Base-by-base conservation (phyloP, 2,797 vertebrate genomes). In the Pangasius sanitwongsei region DNA sequence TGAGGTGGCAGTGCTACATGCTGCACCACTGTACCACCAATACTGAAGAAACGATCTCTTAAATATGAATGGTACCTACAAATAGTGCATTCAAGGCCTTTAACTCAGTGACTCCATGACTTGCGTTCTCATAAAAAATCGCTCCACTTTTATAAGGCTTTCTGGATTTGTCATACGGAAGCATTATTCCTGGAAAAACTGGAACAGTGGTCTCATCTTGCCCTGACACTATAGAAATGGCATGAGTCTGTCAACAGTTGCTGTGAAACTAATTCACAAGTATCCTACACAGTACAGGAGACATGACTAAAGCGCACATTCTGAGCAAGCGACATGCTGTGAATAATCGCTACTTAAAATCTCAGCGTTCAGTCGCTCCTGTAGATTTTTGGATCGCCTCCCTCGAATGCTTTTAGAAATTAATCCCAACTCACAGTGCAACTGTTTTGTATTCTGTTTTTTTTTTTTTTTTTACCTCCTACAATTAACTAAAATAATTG, bases 41-140 rank as follows among this genome's bases (percentile, higher is more conserved):
- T 23, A 16, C 31, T 25, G 55, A 37, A 70, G 41, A 83, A 82
- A 28, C 34, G 55, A 53, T 48, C 37, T 70, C 34, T 87, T 70
- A 61, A 82, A 70, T 87, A 87, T 87, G 41, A 87, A 82, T 59
- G 28, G 2, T 28, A 82, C 48, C 34, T 70, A 31, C 63, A 59
- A 70, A 86, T 80, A 80, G n/a, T 80, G 31, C 18, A 57, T 57
- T 57, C 23, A 86, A 28, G 55, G 37, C 11, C 15, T 61, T 77
- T 4, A 74, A 63, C 61, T 48, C 37, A 48, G n/a, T 87, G 65
- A 59, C 65, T 69, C 25, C n/a, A n/a, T 86, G 50, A 28, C 59
- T 65, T 80, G 59, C 50, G 41, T 85, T 78, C 83, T 85, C 61
- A 85, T 85, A 69, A 88, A 85, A 28, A 89, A 81, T 6, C 1